Evolutionary conservation across 2,888 invertebrate species (phyloP).

Genomic region (Leptothorax acervorum): DNA sequence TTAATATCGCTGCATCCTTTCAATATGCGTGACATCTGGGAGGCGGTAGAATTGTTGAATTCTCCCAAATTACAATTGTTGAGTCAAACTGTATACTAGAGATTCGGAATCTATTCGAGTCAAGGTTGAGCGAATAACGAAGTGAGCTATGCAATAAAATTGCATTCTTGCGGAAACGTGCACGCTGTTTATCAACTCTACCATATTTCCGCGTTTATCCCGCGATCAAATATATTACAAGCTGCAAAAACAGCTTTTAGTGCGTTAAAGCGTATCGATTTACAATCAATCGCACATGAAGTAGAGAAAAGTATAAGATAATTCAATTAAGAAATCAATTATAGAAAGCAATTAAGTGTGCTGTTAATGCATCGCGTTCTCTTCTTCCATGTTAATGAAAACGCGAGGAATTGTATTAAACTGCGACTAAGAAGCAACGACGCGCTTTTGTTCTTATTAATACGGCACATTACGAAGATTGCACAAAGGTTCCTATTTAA

Average conservation of each 20-base stretch:
- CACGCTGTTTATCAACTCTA: slow-evolving; percentile 14
- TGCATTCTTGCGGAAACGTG: slow-evolving; percentile 34
- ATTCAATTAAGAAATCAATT: slow-evolving; percentile 27
- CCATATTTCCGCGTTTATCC: slow-evolving; percentile 8
- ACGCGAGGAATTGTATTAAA: not conserved
- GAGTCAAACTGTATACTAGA: not conserved
- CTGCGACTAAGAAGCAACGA: not conserved
- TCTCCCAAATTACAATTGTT: not conserved
- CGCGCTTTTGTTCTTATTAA: not conserved
- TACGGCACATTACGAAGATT: not conserved
- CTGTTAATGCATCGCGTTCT: not conserved
- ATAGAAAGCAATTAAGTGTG: not conserved
- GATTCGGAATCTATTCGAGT: slow-evolving; percentile 19
- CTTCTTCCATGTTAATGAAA: slow-evolving; percentile 16
- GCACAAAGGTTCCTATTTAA: not conserved
- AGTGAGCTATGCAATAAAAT: slow-evolving; percentile 12
- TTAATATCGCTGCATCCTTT: not conserved
- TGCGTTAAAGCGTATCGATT: not conserved
- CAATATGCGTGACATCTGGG: not conserved
- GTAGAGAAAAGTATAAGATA: not conserved
- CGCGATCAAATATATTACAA: not conserved
- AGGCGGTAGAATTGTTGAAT: not conserved
- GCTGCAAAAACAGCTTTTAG: not conserved
- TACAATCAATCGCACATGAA: not conserved
- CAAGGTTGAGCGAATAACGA: slow-evolving; percentile 16